Base-by-base conservation (phyloP, 2,113 vertebrate species). In the Nycticorax nycticorax region DNA sequence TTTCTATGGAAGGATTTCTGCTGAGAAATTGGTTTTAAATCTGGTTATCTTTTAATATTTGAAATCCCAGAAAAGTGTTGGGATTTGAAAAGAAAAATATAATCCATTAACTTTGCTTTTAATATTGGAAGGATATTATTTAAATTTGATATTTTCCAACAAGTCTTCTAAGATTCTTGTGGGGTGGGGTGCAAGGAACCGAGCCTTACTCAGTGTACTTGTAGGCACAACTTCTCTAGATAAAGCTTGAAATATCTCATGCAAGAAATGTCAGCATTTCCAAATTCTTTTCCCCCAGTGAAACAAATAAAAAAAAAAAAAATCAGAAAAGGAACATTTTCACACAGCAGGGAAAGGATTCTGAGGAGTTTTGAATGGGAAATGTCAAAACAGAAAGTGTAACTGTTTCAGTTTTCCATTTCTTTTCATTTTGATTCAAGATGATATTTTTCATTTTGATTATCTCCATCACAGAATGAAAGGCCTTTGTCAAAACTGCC, bases 351-450 rank as follows among this genome's bases (percentile, higher is more conserved):
- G 93, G 93, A 91, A 88, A 88, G 73, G 80, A 93, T 93, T 93
- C 97, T 92, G 93, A 96, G 91, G 74, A 95, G 94, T 96, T 97
- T 96, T 91, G 87, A 95, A 96, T 97, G 95, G 95, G 96, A 96
- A 95, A 93, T 95, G 94, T 95, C 95, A 96, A 95, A 97, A 96
- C 95, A 97, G 86, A 92, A 93, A 96, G 74, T 89, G 71, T 96
- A 93, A 91, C 94, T 89, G 94, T 96, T 96, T 96, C 89, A 73
- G 85, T 95, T 95, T 94, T 92, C 91, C 85, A 45, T 91, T 95
- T 91, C 83, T 94, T 92, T 93, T 96, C 63, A 80, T 88, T 96
- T 93, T 75, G 68, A 91, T 93, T 96, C 66, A 81, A 85, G 81
- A 96, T 57, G 80, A 93, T 94, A 84, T 94, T 91, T 97, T 91